Evolutionary conservation across 2,888 invertebrate genomes (phyloP).

Genomic region (Gastracanthus pulcherrimus): DNA sequence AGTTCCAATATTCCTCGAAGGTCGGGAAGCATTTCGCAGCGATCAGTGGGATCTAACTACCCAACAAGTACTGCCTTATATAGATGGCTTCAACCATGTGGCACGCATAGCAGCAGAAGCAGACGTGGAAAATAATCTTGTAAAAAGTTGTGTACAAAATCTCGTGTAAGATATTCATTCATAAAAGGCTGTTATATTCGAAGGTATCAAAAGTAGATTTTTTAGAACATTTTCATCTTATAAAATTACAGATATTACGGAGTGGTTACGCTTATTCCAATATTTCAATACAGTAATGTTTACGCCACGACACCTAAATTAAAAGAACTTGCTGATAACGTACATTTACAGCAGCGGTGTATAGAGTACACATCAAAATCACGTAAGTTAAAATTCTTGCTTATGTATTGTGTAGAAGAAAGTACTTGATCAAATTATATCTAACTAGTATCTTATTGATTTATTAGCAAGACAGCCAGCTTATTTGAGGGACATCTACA

Average conservation of each 20-base stretch:
- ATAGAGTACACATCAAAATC: constrained; percentile 85
- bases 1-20: constrained; percentile 90
- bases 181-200: neutral
- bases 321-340: constrained; percentile 83
- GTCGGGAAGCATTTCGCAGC: constrained; percentile 82
- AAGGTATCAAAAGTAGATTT: constrained; percentile 11
- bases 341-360: constrained; percentile 85
- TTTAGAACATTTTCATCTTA: neutral
- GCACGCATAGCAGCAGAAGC: constrained; percentile 93
- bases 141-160: constrained; percentile 96
- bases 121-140: constrained; percentile 95
- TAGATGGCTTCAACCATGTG: constrained; percentile 95
- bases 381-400: constrained; percentile 79
- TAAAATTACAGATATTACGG: constrained; percentile 81
- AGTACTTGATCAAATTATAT: neutral
- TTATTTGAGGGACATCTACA: constrained; percentile 84
- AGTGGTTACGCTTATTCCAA: constrained; percentile 86
- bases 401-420: neutral
- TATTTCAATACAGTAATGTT: constrained; percentile 91
- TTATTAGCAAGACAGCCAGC: constrained; percentile 82
- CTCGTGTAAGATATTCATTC: constrained; percentile 82
- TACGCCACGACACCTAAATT: constrained; percentile 89
- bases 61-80: constrained; percentile 92
- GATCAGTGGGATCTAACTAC: constrained; percentile 97
- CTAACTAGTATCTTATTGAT: constrained; percentile 10